Evolutionary conservation across 2,113 vertebrate species (phyloP).

Genomic region (Penelope pileata): DNA sequence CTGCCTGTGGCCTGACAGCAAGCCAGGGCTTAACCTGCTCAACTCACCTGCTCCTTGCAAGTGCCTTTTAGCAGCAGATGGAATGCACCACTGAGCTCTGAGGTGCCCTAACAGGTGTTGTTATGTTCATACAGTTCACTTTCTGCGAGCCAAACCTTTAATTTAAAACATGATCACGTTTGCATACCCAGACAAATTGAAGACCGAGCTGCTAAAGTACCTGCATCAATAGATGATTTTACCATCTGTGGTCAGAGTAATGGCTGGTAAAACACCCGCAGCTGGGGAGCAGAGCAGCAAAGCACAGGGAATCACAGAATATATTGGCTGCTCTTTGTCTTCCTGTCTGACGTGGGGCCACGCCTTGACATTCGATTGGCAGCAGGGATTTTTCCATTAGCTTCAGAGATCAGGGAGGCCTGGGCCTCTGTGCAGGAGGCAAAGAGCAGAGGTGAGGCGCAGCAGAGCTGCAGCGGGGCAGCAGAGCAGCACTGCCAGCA

Average conservation of each 20-base stretch:
- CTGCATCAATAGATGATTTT: neutral
- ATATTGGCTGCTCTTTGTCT: neutral
- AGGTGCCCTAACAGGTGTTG: neutral
- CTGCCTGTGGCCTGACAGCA: accelerated
- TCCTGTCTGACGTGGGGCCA: neutral
- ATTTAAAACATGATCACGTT: neutral
- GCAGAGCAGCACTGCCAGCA: neutral
- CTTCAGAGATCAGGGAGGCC: neutral
- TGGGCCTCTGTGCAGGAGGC: neutral
- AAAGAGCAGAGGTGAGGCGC: neutral
- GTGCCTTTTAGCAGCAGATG: neutral
- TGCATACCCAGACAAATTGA: neutral
- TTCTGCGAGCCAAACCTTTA: neutral
- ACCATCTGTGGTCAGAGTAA: neutral
- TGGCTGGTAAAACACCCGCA: neutral
- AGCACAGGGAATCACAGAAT: neutral
- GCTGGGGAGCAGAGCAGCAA: neutral
- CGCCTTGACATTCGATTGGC: neutral
- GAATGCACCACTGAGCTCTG: neutral
- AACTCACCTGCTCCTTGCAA: neutral
- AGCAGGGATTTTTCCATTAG: neutral
- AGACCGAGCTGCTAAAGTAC: neutral
- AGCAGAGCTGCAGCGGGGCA: neutral
- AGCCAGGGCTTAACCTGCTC: neutral
- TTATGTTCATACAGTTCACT: neutral